Base-by-base conservation (phyloP, 2,113 vertebrate species). In the Stegastes partitus region DNA sequence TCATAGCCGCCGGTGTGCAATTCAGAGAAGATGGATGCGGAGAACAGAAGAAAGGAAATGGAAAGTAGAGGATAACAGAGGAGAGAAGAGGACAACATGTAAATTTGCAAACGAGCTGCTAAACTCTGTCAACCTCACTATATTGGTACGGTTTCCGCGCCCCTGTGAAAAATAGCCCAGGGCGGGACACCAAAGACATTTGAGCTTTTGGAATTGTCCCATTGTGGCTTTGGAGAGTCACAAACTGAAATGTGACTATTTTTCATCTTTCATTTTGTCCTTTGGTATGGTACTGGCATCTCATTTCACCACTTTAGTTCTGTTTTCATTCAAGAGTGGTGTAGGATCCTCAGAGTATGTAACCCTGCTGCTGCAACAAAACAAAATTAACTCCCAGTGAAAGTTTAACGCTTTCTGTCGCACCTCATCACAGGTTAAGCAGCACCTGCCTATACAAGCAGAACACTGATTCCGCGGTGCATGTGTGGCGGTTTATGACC, bases 401-500 rank as follows among this genome's bases (percentile, higher is more conserved):
- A 79, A 77, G 18, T 53, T 55, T 51, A 53, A 53, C 16, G 37
- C 19, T 68, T 57, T 69, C 28, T 81, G 56, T 65, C 68, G 28
- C 50, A 42, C 18, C 44, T 72, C 55, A 68, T 44, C 53, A 37
- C 42, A 54, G 25, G 25, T 73, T 68, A 75, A 54, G 63, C 28
- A 68, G 63, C 84, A 90, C 74, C 63, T 82, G 63, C 62, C 16
- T 2, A 2, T 16, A 62, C 0, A 2, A 72, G 50, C 57, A 61
- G 44, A 77, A 55, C 47, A 37, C 44, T 18, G 44, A 59, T 22
- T 77, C 19, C 10, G 67, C 31, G 7, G 21, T 74, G 67, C 65
- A 79, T 70, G 77, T 61, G 63, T 39, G 71, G 37, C 50, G 37
- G 58, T 87, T 88, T 71, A 78, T 50, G 71, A 84, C 77, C 73